Conservation (phyloP, 2,888 invertebrate species). For the Lasioglossum lativentre region DNA sequence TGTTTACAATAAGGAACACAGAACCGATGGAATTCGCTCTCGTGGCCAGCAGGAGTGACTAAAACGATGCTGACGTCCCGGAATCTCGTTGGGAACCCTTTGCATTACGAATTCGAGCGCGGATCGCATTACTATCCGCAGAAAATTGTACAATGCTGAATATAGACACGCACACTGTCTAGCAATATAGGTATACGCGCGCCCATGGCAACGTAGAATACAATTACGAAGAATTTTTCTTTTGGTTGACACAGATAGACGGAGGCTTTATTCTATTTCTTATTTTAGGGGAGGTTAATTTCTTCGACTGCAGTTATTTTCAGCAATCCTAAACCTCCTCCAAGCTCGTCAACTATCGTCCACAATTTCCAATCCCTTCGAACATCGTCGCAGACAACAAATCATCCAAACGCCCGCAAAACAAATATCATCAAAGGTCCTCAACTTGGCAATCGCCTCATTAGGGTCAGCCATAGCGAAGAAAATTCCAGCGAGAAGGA, state of each 20-base stretch:
- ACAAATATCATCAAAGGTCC: neutral
- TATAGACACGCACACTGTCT: neutral
- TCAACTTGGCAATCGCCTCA: neutral
- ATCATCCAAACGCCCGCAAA: neutral
- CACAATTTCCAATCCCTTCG: too few relatives aligned
- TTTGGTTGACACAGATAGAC: neutral
- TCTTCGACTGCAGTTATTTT: neutral
- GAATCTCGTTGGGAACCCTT: neutral
- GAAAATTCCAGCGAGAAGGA: neutral
- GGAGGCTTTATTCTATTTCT: neutral
- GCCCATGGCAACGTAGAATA: neutral
- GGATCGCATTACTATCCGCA: neutral
- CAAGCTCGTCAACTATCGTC: too few relatives aligned
- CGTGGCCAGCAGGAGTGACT: constrained; percentile 15
- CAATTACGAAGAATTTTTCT: neutral
- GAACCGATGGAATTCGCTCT: constrained; percentile 30
- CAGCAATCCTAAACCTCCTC: neutral
- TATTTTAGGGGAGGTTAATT: neutral
- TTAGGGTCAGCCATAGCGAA: neutral
- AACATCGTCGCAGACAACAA: neutral
- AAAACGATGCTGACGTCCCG: constrained; percentile 11
- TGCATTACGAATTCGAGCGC: constrained; percentile 5
- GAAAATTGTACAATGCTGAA: neutral
- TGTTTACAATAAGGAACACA: constrained; percentile 50
- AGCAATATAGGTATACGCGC: neutral